A percentile compares a stretch with the other conserved stretches of the same genome.
Conservation (phyloP, 2,797 vertebrate genomes). For the Megalops cyprinoides region DNA sequence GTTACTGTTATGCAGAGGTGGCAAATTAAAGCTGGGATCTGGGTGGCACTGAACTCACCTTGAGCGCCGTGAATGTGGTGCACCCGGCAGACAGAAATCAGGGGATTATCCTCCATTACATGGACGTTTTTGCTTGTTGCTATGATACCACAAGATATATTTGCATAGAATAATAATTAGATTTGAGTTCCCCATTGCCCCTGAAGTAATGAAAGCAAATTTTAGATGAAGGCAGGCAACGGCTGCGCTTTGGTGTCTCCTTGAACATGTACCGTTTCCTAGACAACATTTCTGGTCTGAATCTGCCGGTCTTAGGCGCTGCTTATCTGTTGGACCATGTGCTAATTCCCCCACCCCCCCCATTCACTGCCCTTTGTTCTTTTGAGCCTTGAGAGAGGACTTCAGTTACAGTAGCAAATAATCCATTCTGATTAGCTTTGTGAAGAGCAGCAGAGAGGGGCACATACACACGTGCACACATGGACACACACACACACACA, state of each 20-base stretch:
- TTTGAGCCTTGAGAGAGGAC: not conserved
- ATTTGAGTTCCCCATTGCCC: slow-evolving; percentile 39
- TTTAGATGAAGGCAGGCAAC: slow-evolving; percentile 43
- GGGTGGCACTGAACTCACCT: not conserved
- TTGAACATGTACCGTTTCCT: not conserved
- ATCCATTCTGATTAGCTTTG: slow-evolving; percentile 29
- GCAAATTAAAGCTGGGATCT: not conserved
- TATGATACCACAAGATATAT: slow-evolving; percentile 72
- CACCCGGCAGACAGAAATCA: slow-evolving; percentile 6
- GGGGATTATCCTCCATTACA: slow-evolving; percentile 46
- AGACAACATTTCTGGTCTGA: not conserved
- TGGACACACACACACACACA: too few species aligned
- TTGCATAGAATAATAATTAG: slow-evolving; percentile 74
- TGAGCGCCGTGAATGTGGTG: not conserved
- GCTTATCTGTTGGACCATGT: not conserved
- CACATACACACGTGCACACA: not conserved
- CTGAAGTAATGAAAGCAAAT: slow-evolving; percentile 51
- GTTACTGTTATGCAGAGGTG: slow-evolving; percentile 3
- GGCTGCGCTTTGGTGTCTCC: not conserved
- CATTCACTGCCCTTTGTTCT: not conserved
- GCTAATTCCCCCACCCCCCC: slow-evolving; percentile 14
- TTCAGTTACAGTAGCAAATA: slow-evolving; percentile 24
- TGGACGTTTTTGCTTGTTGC: slow-evolving; percentile 65
- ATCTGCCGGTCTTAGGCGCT: not conserved
- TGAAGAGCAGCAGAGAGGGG: slow-evolving; percentile 19